Evolutionary conservation across 1,140 invertebrate species (phyloP), one percentile per base, ranked within the genome.

Genomic region (Brachionus rubens): DNA sequence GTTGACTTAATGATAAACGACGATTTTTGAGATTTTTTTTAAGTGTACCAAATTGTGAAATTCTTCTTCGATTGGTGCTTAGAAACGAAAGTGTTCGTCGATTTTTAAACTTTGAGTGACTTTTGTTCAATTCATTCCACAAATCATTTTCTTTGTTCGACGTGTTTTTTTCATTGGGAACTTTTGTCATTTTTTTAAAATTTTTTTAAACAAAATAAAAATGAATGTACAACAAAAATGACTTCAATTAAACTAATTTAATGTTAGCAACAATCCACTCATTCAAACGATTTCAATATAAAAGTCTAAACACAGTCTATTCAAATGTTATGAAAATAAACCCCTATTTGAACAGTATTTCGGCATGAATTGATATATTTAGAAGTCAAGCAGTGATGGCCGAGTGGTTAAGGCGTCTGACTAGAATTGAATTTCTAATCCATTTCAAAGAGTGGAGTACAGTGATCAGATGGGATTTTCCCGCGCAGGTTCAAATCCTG

Each of bases 371-470:
- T 46, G 9, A 14, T 16, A 46, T 7, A 46, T 7, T 7, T 7
- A 46, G n/a, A 33, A 0, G 24, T 14, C 12, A 36, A 43, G 59
- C 59, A 65, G 59, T 65, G 59, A 65, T 65, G 59, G 59, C 59
- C 59, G 59, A 65, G 59, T 65, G 59, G 59, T 65, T 65, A 65
- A 65, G 59, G 59, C 59, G 59, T 65, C 59, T 65, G 59, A 65
- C 59, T 65, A 65, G 59, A 65, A 65, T 65, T 65, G 43, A 19
- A 65, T 65, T 65, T 65, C 59, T 65, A 65, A 65, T 65, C 59
- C 59, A 41, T 65, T 41, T n/a, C n/a, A n/a, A n/a, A 65, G 24
- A 59, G 36, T 59, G 54, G 54, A 19, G 0, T n/a, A 59, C 54
- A 65, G 59, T 65, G 40, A 65, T 65, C 59, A 65, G 59, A 65